Evolutionary conservation across 2,888 invertebrate species (phyloP), one percentile per base, ranked within the genome.

Genomic region (Melipona bicolor): DNA sequence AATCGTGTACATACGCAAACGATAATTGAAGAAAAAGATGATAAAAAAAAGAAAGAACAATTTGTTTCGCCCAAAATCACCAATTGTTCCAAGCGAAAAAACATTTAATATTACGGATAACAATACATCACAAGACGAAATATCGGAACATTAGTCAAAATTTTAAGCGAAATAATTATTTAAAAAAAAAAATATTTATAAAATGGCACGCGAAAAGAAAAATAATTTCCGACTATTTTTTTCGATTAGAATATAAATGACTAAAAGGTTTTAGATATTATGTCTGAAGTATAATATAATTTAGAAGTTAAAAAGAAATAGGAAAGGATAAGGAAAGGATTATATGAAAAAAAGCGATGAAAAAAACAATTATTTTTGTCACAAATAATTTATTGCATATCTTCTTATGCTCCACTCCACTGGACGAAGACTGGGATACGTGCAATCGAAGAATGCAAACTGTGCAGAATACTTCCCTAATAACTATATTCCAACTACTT

Each of bases 381-480:
- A 21, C 77, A 85, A 79, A 77, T 3, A 49, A 62, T 86, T 90
- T 90, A 90, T 89, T 89, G 71, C 70, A 61, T 52, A 43, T 81
- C 67, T 85, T 84, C 79, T 83, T 65, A 77, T 70, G 69, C 72
- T 79, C 77, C 78, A 82, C 73, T 86, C 88, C 84, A 81, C 71
- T 70, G 76, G 78, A 27, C 75, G 73, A 81, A 71, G 56, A 43
- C 81, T 81, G 83, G 72, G 83, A 83, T 81, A 65, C 78, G 73
- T 78, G 61, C 75, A 72, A 79, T 62, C 59, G 79, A 79, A 54
- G 71, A 52, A 50, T 71, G 79, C 62, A 71, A 78, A 27, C 36
- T 13, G 17, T 32, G 61, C 43, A 72, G 61, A 62, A 15, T 27
- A 43, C 9, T 9, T 17, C 11, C 43, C 24, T 24, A 43, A 43